Base-by-base conservation (phyloP, 2,888 invertebrate genomes). In the Drosophila monieri region DNA sequence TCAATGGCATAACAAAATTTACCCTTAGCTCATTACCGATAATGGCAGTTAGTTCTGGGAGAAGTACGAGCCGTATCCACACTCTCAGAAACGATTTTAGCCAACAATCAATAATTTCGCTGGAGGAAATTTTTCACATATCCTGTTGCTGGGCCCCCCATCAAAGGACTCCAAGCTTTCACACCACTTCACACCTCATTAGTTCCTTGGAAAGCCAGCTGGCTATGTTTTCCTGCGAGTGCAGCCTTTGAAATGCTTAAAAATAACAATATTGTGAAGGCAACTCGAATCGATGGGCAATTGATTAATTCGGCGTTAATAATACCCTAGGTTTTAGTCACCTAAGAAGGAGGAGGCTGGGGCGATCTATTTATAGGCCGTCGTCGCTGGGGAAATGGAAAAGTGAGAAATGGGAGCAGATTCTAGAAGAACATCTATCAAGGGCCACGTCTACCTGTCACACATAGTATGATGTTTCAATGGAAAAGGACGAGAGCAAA, bases 271-370 rank as follows among this genome's bases (percentile, higher is more conserved):
- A 48, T 51, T 59, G 57, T 51, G 61, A 46, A 55, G 54, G 39
- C 68, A 58, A 54, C 68, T 74, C 75, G 74, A 88, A 67, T 89
- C 91, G 90, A 74, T 90, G 90, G 80, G 70, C 90, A 91, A 90
- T 90, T 80, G 85, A 84, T 88, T 89, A 91, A 91, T 91, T 80
- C 75, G 76, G 77, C 79, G 90, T 91, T 85, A 90, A 89, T 89
- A 90, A 90, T 83, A 64, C 51, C 51, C 46, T 54, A 49, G 64
- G 48, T 68, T 59, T 49, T 35, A 52, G 68, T 46, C 59, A 41
- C 8, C 61, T 39, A 61, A n/a, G 35, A 35, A 35, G 37, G 18
- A 39, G 46, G n/a, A 5, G 27, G 14, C 39, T 9, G 56, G 39
- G 27, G 27, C 18, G 35, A 27, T 15, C 66, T 64, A 64, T 64